These are phyloP conservation scores for Arctia plantaginis DNA, from an alignment of 2,888 invertebrate species.

Conservation along the genomic window DNA sequence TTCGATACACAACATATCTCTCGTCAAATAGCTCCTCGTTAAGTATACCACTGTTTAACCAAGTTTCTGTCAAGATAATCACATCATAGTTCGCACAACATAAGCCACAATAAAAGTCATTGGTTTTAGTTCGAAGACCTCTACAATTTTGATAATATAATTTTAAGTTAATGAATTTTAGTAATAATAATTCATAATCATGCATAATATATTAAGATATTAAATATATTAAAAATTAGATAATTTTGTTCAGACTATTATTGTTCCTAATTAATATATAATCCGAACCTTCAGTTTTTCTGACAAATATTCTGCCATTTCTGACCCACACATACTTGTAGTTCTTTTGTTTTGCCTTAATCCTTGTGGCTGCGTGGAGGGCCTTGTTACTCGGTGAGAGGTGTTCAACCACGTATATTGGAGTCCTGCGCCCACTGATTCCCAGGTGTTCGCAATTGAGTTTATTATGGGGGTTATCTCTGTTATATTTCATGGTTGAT, in stretches of 20 bases:
- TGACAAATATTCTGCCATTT: constrained; percentile 11
- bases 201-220: no score
- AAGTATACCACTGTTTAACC: constrained; percentile 15
- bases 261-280: constrained; percentile 5
- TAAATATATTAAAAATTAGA: background rate
- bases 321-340: no score
- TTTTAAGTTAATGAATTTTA: constrained; percentile 18
- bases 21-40: constrained; percentile 27
- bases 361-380: background rate
- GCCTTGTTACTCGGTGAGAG: background rate
- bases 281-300: constrained; percentile 8
- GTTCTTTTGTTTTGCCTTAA: no score
- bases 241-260: constrained; percentile 9
- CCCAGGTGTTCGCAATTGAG: constrained; percentile 1
- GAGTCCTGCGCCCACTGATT: background rate
- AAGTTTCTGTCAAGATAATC: no score
- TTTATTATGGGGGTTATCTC: constrained; percentile 7
- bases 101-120: constrained; percentile 23
- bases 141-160: constrained; percentile 31
- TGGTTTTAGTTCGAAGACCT: constrained; percentile 31
- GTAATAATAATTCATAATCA: no score
- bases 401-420: background rate
- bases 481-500: constrained; percentile 11
- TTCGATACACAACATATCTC: constrained; percentile 20
- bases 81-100: constrained; percentile 24